A percentile compares a stretch with the other conserved stretches of the same genome.
Conservation (phyloP, 2,113 vertebrate species). For the Saguinus midas region DNA sequence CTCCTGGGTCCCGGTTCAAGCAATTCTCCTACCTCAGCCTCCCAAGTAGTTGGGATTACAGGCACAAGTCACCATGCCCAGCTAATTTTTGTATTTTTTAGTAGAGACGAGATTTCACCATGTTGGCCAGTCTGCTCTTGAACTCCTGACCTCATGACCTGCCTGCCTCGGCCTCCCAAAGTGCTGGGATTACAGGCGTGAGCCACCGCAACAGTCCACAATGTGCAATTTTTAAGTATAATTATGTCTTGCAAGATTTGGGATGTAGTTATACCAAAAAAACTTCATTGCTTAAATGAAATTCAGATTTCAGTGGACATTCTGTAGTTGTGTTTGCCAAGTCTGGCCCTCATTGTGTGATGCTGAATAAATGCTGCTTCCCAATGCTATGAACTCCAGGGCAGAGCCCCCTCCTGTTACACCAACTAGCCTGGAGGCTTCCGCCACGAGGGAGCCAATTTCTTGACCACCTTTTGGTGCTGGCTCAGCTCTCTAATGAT, state of each 20-base stretch:
- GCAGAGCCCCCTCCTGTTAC: not conserved
- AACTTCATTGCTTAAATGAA: not conserved
- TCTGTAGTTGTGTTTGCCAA: not conserved
- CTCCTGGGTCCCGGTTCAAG: too few species aligned
- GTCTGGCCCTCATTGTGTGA: not conserved
- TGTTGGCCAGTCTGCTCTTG: too few species aligned
- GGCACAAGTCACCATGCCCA: too few species aligned
- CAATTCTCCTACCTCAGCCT: too few species aligned
- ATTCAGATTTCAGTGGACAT: not conserved
- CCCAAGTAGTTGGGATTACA: too few species aligned
- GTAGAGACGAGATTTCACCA: too few species aligned
- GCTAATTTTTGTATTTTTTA: too few species aligned
- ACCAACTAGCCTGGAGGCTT: not conserved
- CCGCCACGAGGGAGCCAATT: not conserved
- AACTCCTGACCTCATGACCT: too few species aligned
- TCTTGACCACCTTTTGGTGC: not conserved
- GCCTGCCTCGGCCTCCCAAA: too few species aligned
- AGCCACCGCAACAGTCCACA: fast-evolving
- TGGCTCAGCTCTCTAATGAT: not conserved
- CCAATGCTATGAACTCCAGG: fast-evolving
- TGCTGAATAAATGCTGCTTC: not conserved
- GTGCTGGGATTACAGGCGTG: too few species aligned
- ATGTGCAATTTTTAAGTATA: not conserved
- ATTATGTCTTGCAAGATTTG: not conserved
- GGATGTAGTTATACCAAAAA: not conserved